These are phyloP conservation scores for Riparia riparia DNA, from an alignment of 2,113 vertebrate species.

Conservation along the genomic window DNA sequence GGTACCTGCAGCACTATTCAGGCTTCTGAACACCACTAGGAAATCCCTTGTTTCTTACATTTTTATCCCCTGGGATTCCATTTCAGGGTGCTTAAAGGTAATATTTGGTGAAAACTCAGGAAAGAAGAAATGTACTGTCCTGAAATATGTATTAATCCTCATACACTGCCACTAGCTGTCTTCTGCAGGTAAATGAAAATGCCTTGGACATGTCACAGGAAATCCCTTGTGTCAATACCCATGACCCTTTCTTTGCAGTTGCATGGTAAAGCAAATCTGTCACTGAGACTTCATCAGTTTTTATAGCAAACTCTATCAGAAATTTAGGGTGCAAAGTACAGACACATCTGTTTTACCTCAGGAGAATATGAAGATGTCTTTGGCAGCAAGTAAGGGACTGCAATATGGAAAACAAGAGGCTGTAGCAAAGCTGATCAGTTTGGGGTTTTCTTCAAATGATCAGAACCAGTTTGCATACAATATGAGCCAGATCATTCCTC, in stretches of 20 bases:
- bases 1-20: neutral
- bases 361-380: neutral
- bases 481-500: neutral
- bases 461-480: neutral
- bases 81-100: neutral
- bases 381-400: neutral
- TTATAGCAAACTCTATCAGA: neutral
- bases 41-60: neutral
- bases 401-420: neutral
- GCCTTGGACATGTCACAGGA: neutral
- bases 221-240: neutral
- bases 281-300: neutral
- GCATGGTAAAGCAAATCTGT: rapidly evolving
- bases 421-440: neutral
- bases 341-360: neutral
- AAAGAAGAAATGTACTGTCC: neutral
- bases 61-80: neutral
- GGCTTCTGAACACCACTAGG: neutral
- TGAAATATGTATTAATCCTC: neutral
- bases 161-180: neutral
- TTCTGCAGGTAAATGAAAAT: neutral
- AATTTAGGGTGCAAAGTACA: neutral
- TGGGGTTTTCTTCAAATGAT: neutral
- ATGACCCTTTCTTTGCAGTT: neutral
- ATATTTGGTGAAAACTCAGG: neutral